Evolutionary conservation across 1,140 invertebrate species (phyloP).

Genomic region (Brachystomella parvula): DNA sequence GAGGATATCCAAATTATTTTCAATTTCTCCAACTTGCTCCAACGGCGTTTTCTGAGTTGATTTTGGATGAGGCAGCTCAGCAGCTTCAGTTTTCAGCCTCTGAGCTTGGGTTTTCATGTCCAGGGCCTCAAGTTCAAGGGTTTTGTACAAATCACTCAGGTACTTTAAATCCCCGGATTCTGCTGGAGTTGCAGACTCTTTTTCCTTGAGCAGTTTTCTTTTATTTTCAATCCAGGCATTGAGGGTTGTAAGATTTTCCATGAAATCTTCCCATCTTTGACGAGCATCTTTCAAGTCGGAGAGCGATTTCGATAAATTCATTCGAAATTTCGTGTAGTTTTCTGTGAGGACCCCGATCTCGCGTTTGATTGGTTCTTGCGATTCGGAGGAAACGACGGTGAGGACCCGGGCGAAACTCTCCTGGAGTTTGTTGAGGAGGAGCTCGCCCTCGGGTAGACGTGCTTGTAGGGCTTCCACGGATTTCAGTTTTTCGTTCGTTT

Average conservation of each 20-base stretch:
- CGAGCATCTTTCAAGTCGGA: slow-evolving; percentile 66
- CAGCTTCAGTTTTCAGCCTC: slow-evolving; percentile 39
- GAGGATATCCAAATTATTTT: slow-evolving; percentile 24
- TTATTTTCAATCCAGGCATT: slow-evolving; percentile 62
- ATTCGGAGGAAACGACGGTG: slow-evolving; percentile 66
- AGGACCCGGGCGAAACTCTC: slow-evolving; percentile 76
- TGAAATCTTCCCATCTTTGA: slow-evolving; percentile 71
- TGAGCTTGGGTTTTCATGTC: slow-evolving; percentile 40
- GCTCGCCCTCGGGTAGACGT: slow-evolving; percentile 75
- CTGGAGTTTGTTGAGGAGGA: slow-evolving; percentile 66
- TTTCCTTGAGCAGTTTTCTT: slow-evolving; percentile 53
- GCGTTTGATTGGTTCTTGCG: slow-evolving; percentile 65
- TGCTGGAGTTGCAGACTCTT: slow-evolving; percentile 59
- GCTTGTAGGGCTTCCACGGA: slow-evolving; percentile 53
- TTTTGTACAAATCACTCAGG: slow-evolving; percentile 59
- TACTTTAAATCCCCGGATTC: slow-evolving; percentile 87
- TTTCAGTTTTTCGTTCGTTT: slow-evolving; percentile 61
- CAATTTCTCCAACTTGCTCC: slow-evolving; percentile 19
- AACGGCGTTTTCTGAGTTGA: slow-evolving; percentile 1
- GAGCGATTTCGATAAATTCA: slow-evolving; percentile 67
- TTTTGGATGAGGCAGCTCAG: slow-evolving; percentile 36
- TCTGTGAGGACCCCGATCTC: slow-evolving; percentile 65
- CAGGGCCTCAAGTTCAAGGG: slow-evolving; percentile 40
- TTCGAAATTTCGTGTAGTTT: slow-evolving; percentile 72
- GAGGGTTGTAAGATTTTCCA: slow-evolving; percentile 58